phyloP scores from a whole-genome alignment of 2,888 invertebrate genomes.

The Neocrepidodera transversa region DNA sequence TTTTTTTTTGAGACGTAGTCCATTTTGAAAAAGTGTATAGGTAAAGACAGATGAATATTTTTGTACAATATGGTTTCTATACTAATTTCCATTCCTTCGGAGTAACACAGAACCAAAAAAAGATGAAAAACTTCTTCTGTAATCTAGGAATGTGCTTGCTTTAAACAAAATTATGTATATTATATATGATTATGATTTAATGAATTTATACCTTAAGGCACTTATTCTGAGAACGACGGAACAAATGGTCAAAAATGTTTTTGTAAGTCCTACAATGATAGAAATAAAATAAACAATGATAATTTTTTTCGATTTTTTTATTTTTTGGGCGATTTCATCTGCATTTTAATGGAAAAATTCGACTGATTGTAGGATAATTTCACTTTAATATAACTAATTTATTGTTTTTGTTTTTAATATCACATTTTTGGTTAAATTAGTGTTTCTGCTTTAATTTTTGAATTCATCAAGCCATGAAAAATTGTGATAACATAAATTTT shows the following conservation, averaged over 20 bases:
- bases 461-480: slow-evolving; percentile 6
- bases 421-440: too few species aligned
- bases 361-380: neutral
- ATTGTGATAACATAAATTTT: slow-evolving; percentile 19
- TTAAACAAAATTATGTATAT: slow-evolving; percentile 26
- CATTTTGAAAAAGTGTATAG: too few species aligned
- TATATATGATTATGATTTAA: slow-evolving; percentile 10
- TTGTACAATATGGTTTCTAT: too few species aligned
- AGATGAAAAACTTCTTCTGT: slow-evolving; percentile 6
- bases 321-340: neutral
- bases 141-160: slow-evolving; percentile 30
- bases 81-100: too few species aligned
- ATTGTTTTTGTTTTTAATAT: too few species aligned
- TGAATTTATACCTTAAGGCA: slow-evolving; percentile 12
- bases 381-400: neutral
- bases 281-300: neutral
- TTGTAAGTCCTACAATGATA: neutral
- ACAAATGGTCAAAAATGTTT: neutral
- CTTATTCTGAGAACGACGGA: slow-evolving; percentile 5
- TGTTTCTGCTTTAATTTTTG: slow-evolving; percentile 1
- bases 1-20: too few species aligned
- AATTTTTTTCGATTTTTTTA: too few species aligned
- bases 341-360: neutral
- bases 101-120: slow-evolving; percentile 6
- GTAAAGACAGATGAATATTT: too few species aligned